Percentiles rank a stretch among this genome's conserved stretches.
Evolutionary conservation across 2,888 invertebrate genomes (phyloP).

Genomic region (Eilema caniola): DNA sequence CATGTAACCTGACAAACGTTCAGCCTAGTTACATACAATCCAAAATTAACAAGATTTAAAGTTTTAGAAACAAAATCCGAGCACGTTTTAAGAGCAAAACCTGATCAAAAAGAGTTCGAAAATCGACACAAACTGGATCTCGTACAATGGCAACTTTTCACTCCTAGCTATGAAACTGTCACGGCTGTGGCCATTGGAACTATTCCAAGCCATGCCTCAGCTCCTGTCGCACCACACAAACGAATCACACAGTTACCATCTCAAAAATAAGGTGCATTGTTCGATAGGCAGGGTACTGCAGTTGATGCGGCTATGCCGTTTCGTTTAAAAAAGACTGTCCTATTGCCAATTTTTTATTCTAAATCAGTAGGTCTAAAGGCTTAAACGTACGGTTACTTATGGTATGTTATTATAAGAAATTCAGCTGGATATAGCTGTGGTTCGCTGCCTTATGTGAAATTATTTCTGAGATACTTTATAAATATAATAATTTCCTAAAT

Average conservation of each 20-base stretch:
- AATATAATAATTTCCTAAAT: not conserved
- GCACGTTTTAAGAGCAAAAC: constrained; percentile 49
- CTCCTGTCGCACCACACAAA: constrained; percentile 29
- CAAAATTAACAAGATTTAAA: constrained; percentile 54
- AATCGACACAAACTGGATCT: constrained; percentile 47
- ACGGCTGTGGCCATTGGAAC: constrained; percentile 57
- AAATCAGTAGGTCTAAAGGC: constrained; percentile 28
- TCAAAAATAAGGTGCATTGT: constrained; percentile 28
- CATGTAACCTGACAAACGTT: not conserved
- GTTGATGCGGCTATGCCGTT: constrained; percentile 32
- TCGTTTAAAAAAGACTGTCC: constrained; percentile 31
- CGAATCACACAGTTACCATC: constrained; percentile 37
- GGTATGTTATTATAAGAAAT: not conserved
- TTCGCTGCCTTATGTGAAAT: no score
- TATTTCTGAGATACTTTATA: not conserved
- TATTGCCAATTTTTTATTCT: constrained; percentile 42
- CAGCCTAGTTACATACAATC: no score
- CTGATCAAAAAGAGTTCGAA: constrained; percentile 41
- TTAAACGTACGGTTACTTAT: not conserved
- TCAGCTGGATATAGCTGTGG: no score
- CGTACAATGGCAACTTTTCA: constrained; percentile 66
- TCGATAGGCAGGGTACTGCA: constrained; percentile 20
- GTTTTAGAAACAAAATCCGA: constrained; percentile 44
- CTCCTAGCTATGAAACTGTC: constrained; percentile 65
- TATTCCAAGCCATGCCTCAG: constrained; percentile 40